phyloP scores from a whole-genome alignment of 2,797 vertebrate species.

The Limnodromus scolopaceus region DNA sequence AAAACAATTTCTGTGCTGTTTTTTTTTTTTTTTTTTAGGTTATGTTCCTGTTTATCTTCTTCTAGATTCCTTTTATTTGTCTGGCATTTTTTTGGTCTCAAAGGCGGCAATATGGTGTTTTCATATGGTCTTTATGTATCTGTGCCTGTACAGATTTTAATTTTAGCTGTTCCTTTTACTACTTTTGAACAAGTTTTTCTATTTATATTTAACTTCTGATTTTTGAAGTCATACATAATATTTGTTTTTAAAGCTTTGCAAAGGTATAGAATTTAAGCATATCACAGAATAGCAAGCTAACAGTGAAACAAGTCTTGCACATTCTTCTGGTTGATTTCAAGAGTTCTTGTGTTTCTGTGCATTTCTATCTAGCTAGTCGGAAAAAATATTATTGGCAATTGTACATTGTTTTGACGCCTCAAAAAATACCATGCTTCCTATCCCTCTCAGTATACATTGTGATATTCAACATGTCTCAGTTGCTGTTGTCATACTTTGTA shows the following conservation, averaged over 20 bases:
- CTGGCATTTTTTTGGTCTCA: background rate
- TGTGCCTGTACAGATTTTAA: background rate
- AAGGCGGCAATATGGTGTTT: background rate
- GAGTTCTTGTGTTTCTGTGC: background rate
- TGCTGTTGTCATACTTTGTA: background rate
- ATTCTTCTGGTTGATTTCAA: background rate
- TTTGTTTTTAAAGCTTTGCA: background rate
- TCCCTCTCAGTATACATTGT: background rate
- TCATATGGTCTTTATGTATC: background rate
- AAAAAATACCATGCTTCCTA: background rate
- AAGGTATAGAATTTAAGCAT: background rate
- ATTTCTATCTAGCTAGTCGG: background rate
- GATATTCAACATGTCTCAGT: background rate
- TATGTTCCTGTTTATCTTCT: background rate
- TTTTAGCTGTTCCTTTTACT: background rate
- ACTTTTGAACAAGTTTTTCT: background rate
- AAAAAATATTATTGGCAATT: background rate
- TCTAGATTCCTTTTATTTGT: background rate
- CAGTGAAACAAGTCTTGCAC: background rate
- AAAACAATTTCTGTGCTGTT: background rate
- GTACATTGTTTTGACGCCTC: background rate
- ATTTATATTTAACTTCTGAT: background rate
- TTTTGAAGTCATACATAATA: background rate
- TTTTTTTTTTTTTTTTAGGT: too few relatives aligned
- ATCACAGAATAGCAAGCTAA: background rate